These are phyloP conservation scores for Oscheius sp. DNA, from an alignment of 2,888 invertebrate genomes.

Conservation along the genomic window DNA sequence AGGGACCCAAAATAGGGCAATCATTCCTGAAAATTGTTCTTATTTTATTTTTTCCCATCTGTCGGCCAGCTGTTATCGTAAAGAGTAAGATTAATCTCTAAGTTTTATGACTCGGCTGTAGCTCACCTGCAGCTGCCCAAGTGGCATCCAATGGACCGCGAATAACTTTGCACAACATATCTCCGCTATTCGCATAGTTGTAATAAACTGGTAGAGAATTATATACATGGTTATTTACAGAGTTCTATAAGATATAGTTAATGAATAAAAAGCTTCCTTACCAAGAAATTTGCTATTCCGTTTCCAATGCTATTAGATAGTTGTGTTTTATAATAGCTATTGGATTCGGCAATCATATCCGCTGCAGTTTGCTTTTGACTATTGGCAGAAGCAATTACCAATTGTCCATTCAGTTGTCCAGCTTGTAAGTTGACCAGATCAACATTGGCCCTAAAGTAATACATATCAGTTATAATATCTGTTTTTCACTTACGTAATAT, in stretches of 20 bases:
- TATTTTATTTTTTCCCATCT: background rate
- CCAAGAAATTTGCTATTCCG: constrained; percentile 6
- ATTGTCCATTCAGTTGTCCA: background rate
- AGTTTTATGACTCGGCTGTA: too few species aligned
- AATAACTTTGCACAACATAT: constrained; percentile 1
- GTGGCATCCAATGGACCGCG: background rate
- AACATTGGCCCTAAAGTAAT: too few species aligned
- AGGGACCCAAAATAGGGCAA: constrained; percentile 13
- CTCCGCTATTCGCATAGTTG: constrained; percentile 4
- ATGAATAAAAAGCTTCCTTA: background rate
- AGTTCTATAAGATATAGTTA: background rate
- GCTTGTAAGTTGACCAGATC: too few species aligned
- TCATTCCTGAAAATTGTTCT: constrained; percentile 14
- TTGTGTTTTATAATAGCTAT: background rate
- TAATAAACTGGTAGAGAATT: background rate
- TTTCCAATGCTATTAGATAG: too few species aligned
- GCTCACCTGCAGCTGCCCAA: constrained; percentile 17
- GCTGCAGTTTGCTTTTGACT: background rate
- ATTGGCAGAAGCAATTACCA: background rate
- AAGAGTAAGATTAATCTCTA: too few species aligned
- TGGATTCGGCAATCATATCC: background rate
- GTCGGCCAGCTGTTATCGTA: background rate
- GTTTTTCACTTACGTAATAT: too few species aligned
- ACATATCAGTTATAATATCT: too few species aligned
- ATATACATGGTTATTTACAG: background rate